Evolutionary conservation across 2,888 invertebrate species (phyloP), one percentile per base, ranked within the genome.

Genomic region (Cosmorhoe ocellata): DNA sequence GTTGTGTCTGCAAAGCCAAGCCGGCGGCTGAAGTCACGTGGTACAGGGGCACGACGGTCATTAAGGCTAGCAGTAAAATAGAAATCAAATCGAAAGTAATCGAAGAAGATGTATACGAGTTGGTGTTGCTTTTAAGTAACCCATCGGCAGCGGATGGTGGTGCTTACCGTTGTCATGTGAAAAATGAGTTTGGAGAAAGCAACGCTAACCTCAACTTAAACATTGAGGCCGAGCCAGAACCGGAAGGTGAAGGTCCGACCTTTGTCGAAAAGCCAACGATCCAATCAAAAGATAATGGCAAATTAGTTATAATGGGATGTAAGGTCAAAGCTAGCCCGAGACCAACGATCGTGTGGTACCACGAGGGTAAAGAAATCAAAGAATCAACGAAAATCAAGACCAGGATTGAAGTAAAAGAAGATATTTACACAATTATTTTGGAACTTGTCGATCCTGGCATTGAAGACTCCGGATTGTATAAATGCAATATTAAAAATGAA

Each of bases 381-480:
- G 96, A 97, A 85, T 95, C 94, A 53, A 94, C 93, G 63, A 97
- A 95, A 91, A 93, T 95, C 56, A 95, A 94, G 77, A 95, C 96
- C 79, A 93, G 96, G 77, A 86, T 94, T 69, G 94, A 95, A 76
- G 95, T 95, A 59, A 91, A 92, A 49, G 93, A 94, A 42, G 96
- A 96, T 71, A 92, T 96, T 63, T 98, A 96, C 86, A 95, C 96
- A 69, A 96, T 98, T 52, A 94, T 95, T 79, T 87, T 98, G 64
- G 97, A 97, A 84, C 91, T 98, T 31, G 93, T 94, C 71, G 97
- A 98, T 88, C 98, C 98, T 61, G 96, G 96, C 74, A 93, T 97
- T 59, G 96, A 97, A 74, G 99, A 99, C 91, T 98, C 98, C 69
- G 99, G 99, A 64, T 92, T 98, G 58, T 99, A 99, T 91, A 98